phyloP scores from a whole-genome alignment of 2,113 vertebrate species.

The Alexandromys fortis region DNA sequence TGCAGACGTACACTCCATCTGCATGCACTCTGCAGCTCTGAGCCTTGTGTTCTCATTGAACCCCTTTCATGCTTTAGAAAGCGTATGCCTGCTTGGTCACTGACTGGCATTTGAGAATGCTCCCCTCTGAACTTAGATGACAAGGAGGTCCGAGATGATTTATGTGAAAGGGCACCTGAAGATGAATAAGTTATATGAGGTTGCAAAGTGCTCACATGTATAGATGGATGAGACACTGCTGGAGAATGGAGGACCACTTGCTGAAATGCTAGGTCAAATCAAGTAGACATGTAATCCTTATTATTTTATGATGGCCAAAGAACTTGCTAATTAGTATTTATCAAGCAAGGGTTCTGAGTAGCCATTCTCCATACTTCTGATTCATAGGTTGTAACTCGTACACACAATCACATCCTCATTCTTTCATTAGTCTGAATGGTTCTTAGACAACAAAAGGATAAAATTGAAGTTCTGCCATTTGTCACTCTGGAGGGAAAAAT shows the following conservation, averaged over 20 bases:
- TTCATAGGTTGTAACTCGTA: neutral
- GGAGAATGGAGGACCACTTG: neutral
- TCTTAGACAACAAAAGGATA: neutral
- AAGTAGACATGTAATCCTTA: neutral
- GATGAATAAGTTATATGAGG: neutral
- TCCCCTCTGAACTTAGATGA: neutral
- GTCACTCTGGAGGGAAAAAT: neutral
- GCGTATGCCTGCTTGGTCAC: neutral
- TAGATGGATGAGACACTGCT: neutral
- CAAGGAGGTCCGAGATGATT: neutral
- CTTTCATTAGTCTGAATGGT: neutral
- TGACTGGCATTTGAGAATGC: neutral
- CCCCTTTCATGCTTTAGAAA: neutral
- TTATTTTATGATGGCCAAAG: neutral
- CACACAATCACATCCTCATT: neutral
- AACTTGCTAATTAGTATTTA: slow-evolving; percentile 43
- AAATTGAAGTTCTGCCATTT: neutral
- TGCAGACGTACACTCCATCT: rapidly evolving
- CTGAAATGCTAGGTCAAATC: slow-evolving; percentile 52
- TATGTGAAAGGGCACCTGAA: neutral
- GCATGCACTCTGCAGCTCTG: rapidly evolving
- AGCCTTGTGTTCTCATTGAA: neutral
- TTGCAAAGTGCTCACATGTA: neutral
- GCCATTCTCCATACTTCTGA: neutral
- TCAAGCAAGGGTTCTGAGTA: neutral